A percentile compares a stretch with the other conserved stretches of the same genome.
These are phyloP conservation scores for Calcarius lapponicus DNA, from an alignment of 2,797 vertebrate genomes.

Conservation along the genomic window DNA sequence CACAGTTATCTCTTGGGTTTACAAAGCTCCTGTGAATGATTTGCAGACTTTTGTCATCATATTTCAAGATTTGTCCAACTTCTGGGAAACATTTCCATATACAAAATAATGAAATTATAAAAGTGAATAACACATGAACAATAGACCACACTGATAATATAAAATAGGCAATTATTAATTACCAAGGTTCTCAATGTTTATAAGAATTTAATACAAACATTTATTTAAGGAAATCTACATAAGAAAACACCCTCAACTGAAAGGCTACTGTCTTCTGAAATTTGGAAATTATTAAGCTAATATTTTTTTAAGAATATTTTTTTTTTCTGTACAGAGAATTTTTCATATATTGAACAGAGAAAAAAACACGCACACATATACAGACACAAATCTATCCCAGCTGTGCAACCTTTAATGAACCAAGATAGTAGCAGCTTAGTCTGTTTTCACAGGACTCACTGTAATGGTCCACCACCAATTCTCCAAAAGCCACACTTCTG, in stretches of 20 bases:
- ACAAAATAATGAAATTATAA: background rate
- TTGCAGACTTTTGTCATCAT: background rate
- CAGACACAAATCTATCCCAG: background rate
- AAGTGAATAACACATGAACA: background rate
- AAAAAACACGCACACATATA: background rate
- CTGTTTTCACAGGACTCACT: background rate
- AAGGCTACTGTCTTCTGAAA: background rate
- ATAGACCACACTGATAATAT: background rate
- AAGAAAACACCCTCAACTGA: background rate
- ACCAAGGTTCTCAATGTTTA: background rate
- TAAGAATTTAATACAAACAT: constrained; percentile 10
- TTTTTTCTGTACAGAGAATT: background rate
- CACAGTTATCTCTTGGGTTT: background rate
- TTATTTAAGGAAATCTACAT: background rate
- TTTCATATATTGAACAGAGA: background rate
- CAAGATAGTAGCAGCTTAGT: background rate
- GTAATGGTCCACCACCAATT: background rate
- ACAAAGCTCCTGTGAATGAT: background rate
- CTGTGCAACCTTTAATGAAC: background rate
- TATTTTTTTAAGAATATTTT: background rate
- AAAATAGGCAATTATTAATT: background rate
- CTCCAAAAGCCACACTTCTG: background rate
- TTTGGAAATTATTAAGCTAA: background rate
- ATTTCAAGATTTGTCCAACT: background rate
- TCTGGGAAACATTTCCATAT: background rate